Evolutionary conservation across 2,888 invertebrate genomes (phyloP), one percentile per base, ranked within the genome.

Genomic region (Suillia variegata): DNA sequence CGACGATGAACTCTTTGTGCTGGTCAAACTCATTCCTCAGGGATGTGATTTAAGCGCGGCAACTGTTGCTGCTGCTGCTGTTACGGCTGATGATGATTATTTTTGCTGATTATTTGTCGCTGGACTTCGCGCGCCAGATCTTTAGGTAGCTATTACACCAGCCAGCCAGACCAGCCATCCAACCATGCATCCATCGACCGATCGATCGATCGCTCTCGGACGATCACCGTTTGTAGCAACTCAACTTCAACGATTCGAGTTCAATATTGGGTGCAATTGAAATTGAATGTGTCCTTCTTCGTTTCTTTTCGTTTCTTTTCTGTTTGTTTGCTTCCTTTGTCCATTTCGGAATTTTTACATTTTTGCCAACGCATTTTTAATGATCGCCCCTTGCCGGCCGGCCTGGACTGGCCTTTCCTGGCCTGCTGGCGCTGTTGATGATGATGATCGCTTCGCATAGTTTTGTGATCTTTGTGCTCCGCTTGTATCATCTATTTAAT

Each of bases 11-110:
- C n/a, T n/a, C n/a, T n/a, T n/a, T n/a, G n/a, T n/a, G n/a, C n/a
- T n/a, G n/a, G n/a, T n/a, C 38, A n/a, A 8, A n/a, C 4, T 38
- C n/a, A 67, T 70, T 71, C 73, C 74, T 70, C 68, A 71, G 73
- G 73, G 74, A 74, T 67, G 73, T 69, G 56, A 60, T 12, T 47
- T n/a, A 34, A 38, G 5, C 42, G 47, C 47, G 22, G 31, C 31
- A n/a, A n/a, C 31, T 38, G 38, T 31, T 26, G 18, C 17, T 33
- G 33, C 21, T 20, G 21, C 21, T 54, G 26, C 8, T 50, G n/a
- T n/a, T n/a, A n/a, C n/a, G 13, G n/a, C 10, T n/a, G 4, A n/a
- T 48, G 5, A 5, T 24, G 22, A 24, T 24, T 13, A n/a, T 31
- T 48, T 47, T 53, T 34, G 38, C 18, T 51, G 59, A 55, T 59